Conservation (phyloP, 2,797 vertebrate species). For the Lepidocolaptes lacrymiger region DNA sequence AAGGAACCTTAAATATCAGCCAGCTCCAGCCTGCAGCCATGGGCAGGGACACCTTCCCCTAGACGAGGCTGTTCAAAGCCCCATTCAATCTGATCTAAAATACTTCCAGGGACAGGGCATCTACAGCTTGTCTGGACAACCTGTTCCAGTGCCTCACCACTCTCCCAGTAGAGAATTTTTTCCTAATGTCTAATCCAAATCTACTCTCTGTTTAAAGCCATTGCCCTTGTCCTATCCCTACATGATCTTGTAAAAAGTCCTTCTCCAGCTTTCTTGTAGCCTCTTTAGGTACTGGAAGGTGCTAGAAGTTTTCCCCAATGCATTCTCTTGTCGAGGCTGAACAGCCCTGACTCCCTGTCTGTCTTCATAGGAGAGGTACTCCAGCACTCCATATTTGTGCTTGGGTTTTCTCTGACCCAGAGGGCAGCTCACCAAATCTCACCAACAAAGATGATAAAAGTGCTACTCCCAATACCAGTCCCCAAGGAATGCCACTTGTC, state of each 20-base stretch:
- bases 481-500: not conserved
- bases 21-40: not conserved
- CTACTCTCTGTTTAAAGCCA: not conserved
- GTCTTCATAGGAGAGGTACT: not conserved
- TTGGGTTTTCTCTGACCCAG: not conserved
- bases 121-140: rapidly evolving
- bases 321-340: not conserved
- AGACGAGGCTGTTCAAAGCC: not conserved
- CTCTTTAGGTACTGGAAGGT: not conserved
- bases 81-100: not conserved
- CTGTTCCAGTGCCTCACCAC: not conserved
- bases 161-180: not conserved
- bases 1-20: not conserved
- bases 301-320: not conserved
- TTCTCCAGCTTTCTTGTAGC: not conserved
- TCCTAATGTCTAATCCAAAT: not conserved
- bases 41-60: not conserved
- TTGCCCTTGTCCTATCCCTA: not conserved
- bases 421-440: not conserved
- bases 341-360: not conserved
- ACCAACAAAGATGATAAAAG: not conserved
- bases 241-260: not conserved
- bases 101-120: not conserved
- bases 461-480: not conserved
- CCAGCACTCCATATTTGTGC: not conserved